A percentile compares a stretch with the other conserved stretches of the same genome.
These are phyloP conservation scores for Apis cerana DNA, from an alignment of 1,140 invertebrate genomes.

Conservation along the genomic window DNA sequence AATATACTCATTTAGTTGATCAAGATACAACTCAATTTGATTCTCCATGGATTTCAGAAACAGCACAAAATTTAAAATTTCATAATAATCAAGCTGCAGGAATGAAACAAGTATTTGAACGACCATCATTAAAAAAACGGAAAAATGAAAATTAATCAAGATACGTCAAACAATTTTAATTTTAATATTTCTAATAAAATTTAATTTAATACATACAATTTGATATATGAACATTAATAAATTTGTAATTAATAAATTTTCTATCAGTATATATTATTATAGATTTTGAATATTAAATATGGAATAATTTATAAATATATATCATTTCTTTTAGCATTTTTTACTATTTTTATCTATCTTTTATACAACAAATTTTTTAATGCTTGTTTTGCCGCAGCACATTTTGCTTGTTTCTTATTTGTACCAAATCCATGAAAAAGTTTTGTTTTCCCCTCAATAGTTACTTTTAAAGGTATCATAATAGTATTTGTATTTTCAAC, in stretches of 20 bases:
- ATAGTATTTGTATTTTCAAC: slow-evolving; percentile 76
- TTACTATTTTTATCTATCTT: slow-evolving; percentile 15
- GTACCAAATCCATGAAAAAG: slow-evolving; percentile 86
- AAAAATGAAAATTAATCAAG: slow-evolving; percentile 79
- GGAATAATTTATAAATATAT: not conserved
- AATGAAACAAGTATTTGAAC: slow-evolving; percentile 96
- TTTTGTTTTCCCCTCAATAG: slow-evolving; percentile 81
- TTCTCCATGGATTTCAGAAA: slow-evolving; percentile 97
- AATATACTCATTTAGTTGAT: slow-evolving; percentile 99
- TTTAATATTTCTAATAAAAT: not conserved
- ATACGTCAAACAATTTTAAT: not conserved
- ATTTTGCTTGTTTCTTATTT: slow-evolving; percentile 86
- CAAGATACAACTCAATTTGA: slow-evolving; percentile 99
- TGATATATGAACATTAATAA: not conserved
- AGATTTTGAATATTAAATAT: not conserved
- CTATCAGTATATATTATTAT: not conserved
- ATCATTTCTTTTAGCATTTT: not conserved
- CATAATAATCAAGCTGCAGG: slow-evolving; percentile 95
- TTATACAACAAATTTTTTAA: slow-evolving; percentile 78
- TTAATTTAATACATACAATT: not conserved
- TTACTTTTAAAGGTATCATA: slow-evolving; percentile 85
- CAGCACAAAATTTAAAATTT: slow-evolving; percentile 94
- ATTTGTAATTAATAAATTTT: not conserved
- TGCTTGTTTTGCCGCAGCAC: slow-evolving; percentile 89
- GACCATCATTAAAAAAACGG: slow-evolving; percentile 89